These are phyloP conservation scores for Periphyllus acericola DNA, from an alignment of 2,888 invertebrate genomes.

Conservation along the genomic window DNA sequence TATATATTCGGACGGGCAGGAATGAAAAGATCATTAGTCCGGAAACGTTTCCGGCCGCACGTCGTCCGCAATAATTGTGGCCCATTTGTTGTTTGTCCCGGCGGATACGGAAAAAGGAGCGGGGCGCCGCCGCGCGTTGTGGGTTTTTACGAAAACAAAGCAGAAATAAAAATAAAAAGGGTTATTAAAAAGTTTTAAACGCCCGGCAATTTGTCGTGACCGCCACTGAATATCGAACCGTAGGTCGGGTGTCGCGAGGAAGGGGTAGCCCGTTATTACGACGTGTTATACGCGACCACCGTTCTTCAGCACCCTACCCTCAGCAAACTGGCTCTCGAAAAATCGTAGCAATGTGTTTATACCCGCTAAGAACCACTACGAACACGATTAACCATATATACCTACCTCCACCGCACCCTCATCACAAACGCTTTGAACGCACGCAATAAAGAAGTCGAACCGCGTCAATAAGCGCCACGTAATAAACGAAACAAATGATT, in stretches of 20 bases:
- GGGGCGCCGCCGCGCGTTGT: slow-evolving; percentile 12
- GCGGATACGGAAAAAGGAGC: not conserved
- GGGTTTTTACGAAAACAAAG: slow-evolving; percentile 43
- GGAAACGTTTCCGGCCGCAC: slow-evolving; percentile 45
- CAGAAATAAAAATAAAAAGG: slow-evolving; percentile 50
- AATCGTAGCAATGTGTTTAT: slow-evolving; percentile 6
- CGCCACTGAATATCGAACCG: not conserved
- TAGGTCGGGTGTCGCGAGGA: not conserved
- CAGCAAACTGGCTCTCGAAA: not conserved
- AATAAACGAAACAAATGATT: slow-evolving; percentile 31
- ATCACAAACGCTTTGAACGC: not conserved
- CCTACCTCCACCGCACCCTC: not conserved
- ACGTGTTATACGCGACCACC: not conserved
- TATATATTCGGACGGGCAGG: not conserved
- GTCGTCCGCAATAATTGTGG: slow-evolving; percentile 47
- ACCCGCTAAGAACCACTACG: not conserved
- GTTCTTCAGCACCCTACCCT: not conserved
- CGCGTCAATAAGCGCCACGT: not conserved
- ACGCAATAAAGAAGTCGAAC: slow-evolving; percentile 5
- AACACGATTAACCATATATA: not conserved
- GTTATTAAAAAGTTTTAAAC: slow-evolving; percentile 60
- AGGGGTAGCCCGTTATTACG: not conserved
- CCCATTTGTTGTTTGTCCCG: slow-evolving; percentile 49
- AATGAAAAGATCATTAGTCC: slow-evolving; percentile 54
- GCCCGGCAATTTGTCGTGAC: slow-evolving; percentile 44